Evolutionary conservation across 2,888 invertebrate genomes (phyloP).

Genomic region (Pristionchus mayeri): DNA sequence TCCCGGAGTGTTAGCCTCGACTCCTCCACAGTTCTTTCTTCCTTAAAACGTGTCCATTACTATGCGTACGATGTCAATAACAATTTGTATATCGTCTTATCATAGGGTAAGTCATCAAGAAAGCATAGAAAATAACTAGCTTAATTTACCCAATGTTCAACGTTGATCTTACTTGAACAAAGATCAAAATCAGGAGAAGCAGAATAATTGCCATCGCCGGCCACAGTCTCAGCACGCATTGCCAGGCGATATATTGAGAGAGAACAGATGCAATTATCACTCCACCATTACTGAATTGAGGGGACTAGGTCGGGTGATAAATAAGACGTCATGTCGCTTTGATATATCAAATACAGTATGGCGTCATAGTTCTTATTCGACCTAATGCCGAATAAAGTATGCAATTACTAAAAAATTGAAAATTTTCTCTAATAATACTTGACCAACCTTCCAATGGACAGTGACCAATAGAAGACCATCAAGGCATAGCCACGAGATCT

Average conservation of each 20-base stretch:
- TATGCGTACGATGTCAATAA: too few relatives aligned
- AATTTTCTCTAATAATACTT: too few relatives aligned
- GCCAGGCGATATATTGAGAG: conserved; percentile 8
- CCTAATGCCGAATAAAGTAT: too few relatives aligned
- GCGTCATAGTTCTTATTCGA: too few relatives aligned
- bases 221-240: neutral
- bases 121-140: too few relatives aligned
- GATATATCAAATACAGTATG: too few relatives aligned
- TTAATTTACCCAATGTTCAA: neutral
- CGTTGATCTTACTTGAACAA: neutral
- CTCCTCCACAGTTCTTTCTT: neutral
- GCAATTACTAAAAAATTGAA: too few relatives aligned
- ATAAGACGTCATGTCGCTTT: too few relatives aligned
- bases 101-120: too few relatives aligned
- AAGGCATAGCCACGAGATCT: neutral
- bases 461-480: conserved; percentile 29
- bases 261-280: neutral
- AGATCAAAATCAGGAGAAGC: neutral
- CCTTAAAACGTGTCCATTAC: too few relatives aligned
- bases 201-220: neutral
- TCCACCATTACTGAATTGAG: neutral
- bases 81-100: too few relatives aligned
- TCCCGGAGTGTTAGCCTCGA: neutral
- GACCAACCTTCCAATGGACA: conserved; percentile 20
- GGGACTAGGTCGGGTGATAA: too few relatives aligned